Percentiles rank a stretch among this genome's conserved stretches.
Evolutionary conservation across 2,888 invertebrate genomes (phyloP).

Genomic region (Drosophila nr. perissopoda): DNA sequence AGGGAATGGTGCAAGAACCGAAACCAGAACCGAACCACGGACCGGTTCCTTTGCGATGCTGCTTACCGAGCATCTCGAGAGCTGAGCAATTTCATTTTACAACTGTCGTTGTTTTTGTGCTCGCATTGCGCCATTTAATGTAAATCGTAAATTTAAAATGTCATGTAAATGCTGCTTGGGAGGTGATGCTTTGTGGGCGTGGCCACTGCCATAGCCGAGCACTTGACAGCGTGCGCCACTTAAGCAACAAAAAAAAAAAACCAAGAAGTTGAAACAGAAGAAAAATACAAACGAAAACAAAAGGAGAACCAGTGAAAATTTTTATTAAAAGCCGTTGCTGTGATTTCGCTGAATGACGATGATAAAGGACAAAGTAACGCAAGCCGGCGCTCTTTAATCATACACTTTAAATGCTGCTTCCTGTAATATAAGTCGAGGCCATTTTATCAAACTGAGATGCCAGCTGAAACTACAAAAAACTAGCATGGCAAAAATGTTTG

Average conservation of each 20-base stretch:
- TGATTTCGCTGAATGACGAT: slow-evolving; percentile 59
- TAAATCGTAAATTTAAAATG: slow-evolving; percentile 80
- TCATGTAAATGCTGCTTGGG: slow-evolving; percentile 69
- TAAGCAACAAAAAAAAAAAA: slow-evolving; percentile 40
- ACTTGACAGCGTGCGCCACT: slow-evolving; percentile 61
- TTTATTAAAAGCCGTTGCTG: slow-evolving; percentile 73
- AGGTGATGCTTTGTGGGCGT: slow-evolving; percentile 59
- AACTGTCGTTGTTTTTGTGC: slow-evolving; percentile 69
- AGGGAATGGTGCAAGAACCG: background rate
- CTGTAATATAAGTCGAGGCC: slow-evolving; percentile 34
- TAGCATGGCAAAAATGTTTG: background rate
- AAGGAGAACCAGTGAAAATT: slow-evolving; percentile 65
- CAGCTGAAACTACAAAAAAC: slow-evolving; percentile 21
- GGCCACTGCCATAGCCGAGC: slow-evolving; percentile 39
- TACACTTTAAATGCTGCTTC: slow-evolving; percentile 29
- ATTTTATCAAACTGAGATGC: slow-evolving; percentile 25
- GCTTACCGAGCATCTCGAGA: slow-evolving; percentile 50
- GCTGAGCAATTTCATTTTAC: slow-evolving; percentile 75
- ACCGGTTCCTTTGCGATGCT: slow-evolving; percentile 3
- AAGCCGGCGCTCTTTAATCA: slow-evolving; percentile 42
- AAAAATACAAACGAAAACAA: slow-evolving; percentile 31
- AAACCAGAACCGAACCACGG: slow-evolving; percentile 2
- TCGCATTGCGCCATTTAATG: slow-evolving; percentile 75
- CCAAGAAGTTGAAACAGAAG: slow-evolving; percentile 18
- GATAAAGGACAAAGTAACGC: slow-evolving; percentile 26